Conservation (phyloP, 2,888 invertebrate genomes). For the Drosophila nigricruria region DNA sequence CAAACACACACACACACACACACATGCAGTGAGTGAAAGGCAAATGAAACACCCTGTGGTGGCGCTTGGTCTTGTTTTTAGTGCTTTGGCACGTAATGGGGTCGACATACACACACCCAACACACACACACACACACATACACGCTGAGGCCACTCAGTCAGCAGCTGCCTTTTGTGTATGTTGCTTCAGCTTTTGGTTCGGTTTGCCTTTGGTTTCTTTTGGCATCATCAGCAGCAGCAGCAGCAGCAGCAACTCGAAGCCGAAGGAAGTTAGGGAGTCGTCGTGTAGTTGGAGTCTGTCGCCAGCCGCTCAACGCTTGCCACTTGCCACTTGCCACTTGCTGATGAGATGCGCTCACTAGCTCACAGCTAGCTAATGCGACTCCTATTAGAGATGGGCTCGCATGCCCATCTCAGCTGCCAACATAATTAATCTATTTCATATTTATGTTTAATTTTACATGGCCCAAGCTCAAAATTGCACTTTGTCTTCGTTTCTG, state of each 20-base stretch:
- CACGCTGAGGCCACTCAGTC: slow-evolving; percentile 47
- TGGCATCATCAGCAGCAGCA: slow-evolving; percentile 22
- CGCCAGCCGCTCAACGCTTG: slow-evolving; percentile 39
- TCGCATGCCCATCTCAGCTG: neutral
- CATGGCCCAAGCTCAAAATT: slow-evolving; percentile 8
- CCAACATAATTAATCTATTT: slow-evolving; percentile 28
- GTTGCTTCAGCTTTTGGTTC: slow-evolving; percentile 31
- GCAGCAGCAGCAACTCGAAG: slow-evolving; percentile 7
- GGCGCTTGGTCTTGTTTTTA: slow-evolving; percentile 73
- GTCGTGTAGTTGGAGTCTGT: slow-evolving; percentile 22
- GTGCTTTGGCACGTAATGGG: slow-evolving; percentile 80
- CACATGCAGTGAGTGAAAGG: neutral
- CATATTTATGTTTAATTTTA: slow-evolving; percentile 9
- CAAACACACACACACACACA: slow-evolving; percentile 13
- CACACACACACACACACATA: slow-evolving; percentile 20
- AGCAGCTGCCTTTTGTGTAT: slow-evolving; percentile 57
- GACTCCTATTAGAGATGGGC: slow-evolving; percentile 33
- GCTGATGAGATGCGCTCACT: slow-evolving; percentile 51
- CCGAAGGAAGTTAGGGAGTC: neutral
- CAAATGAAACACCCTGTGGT: slow-evolving; percentile 55
- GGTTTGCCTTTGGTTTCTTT: slow-evolving; percentile 40
- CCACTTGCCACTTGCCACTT: slow-evolving; percentile 69
- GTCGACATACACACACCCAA: slow-evolving; percentile 52
- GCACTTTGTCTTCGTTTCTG: neutral
- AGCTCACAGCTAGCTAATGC: slow-evolving; percentile 44